Base-by-base conservation (phyloP, 2,888 invertebrate species). In the Drosophila sordidula region DNA sequence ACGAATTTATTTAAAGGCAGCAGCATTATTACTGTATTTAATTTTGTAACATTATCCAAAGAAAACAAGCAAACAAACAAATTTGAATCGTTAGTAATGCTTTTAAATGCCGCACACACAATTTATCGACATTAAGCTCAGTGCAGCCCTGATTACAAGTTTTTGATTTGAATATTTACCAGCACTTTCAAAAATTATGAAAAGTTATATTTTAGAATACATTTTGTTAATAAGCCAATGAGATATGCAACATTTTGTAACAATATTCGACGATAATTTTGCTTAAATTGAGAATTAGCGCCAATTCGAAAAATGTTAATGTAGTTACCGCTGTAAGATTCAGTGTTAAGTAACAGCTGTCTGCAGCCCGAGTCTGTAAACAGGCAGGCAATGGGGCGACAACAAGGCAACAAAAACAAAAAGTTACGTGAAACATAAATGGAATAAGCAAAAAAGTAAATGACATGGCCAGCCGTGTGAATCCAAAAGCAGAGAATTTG, bases 391-490 rank as follows among this genome's bases (percentile, higher is more conserved):
- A 29, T 52, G 55, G 52, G 41, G 49, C 51, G 64, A 70, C 72
- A 74, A 77, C 74, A 65, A 85, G 82, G 68, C 58, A 71, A 78
- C 76, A 80, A 59, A 64, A 70, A 47, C 69, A 62, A 61, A 67
- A 62, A 86, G 87, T 87, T 83, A 87, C 87, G 87, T 87, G 81
- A 80, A 84, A 75, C 65, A 74, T 87, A 84, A 83, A 83, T 87
- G 76, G 72, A 76, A 78, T 77, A 61, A 63, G 66, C 69, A 80
- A 72, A 75, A 63, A 62, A 64, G 67, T 80, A 76, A 76, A 78
- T 80, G 67, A 70, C 63, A 69, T 78, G 65, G 65, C 58, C 68
- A 67, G 64, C 42, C 42, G 69, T 65, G 45, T 55, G 47, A 51
- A 41, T 46, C 56, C 55, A 65, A 69, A 75, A 69, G 42, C 63